Percentiles rank a stretch among this genome's conserved stretches.
These are phyloP conservation scores for Hipposideros larvatus DNA, from an alignment of 2,797 vertebrate species.

Conservation along the genomic window DNA sequence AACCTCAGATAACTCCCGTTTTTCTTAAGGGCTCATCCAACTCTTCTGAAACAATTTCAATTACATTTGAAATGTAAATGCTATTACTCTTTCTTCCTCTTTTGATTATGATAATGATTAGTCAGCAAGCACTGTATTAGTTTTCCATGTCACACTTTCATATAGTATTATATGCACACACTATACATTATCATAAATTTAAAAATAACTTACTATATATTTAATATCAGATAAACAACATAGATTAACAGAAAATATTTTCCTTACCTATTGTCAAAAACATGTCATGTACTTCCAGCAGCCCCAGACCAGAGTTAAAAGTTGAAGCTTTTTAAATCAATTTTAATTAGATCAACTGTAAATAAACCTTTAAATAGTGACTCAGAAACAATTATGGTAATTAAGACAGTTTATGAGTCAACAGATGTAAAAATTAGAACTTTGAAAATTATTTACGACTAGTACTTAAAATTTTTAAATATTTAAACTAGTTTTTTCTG, in stretches of 20 bases:
- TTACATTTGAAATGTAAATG: neutral
- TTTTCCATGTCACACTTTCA: neutral
- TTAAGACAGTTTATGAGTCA: constrained; percentile 1
- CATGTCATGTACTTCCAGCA: neutral
- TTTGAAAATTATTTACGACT: constrained; percentile 46
- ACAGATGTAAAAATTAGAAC: constrained; percentile 28
- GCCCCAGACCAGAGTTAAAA: neutral
- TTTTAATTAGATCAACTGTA: constrained; percentile 38
- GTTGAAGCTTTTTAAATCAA: neutral
- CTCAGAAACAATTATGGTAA: constrained; percentile 42
- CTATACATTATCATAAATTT: neutral
- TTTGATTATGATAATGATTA: neutral
- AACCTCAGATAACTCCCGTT: neutral
- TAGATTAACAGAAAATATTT: neutral
- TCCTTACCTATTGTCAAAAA: neutral
- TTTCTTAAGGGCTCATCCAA: neutral
- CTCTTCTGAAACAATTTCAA: neutral
- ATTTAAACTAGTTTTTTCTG: constrained; percentile 15
- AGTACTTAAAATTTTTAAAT: neutral
- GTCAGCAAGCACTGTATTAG: neutral
- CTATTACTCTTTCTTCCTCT: neutral
- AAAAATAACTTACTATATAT: neutral
- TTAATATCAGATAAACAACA: neutral
- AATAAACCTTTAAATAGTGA: constrained; percentile 47
- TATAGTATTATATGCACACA: neutral